phyloP scores from a whole-genome alignment of 2,888 invertebrate species.

The Drosophila prostipennis region DNA sequence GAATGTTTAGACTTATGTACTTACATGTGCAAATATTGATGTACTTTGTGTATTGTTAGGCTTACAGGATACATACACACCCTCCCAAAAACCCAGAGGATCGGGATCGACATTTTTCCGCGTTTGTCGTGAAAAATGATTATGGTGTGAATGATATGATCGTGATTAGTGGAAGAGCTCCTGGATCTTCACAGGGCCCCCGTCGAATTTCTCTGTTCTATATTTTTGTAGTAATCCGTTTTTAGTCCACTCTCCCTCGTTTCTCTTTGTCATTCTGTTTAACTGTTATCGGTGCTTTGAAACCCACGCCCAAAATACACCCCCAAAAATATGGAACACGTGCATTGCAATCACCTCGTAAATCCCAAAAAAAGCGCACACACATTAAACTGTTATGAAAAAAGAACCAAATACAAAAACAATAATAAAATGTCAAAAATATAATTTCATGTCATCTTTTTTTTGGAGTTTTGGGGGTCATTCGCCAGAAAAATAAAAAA shows the following conservation, averaged over 20 bases:
- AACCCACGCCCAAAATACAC: constrained; percentile 35
- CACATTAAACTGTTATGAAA: constrained; percentile 43
- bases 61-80: neutral
- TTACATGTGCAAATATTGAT: constrained; percentile 26
- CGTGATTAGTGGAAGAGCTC: constrained; percentile 21
- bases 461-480: neutral
- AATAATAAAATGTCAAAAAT: constrained; percentile 39
- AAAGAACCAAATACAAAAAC: constrained; percentile 50
- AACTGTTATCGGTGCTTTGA: constrained; percentile 66
- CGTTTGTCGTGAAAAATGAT: neutral
- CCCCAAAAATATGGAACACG: constrained; percentile 13
- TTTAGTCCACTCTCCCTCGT: constrained; percentile 18
- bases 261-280: constrained; percentile 35
- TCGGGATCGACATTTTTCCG: constrained; percentile 1
- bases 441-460: neutral
- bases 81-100: neutral
- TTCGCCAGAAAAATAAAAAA: neutral
- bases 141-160: constrained; percentile 16
- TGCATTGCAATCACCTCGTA: constrained; percentile 23
- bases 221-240: constrained; percentile 5
- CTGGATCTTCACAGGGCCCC: constrained; percentile 4
- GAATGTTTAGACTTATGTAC: constrained; percentile 41
- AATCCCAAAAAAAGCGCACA: constrained; percentile 13
- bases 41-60: constrained; percentile 7
- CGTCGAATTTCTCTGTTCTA: constrained; percentile 23